Evolutionary conservation across 2,113 vertebrate species (phyloP).

Genomic region (Grallaria varia): DNA sequence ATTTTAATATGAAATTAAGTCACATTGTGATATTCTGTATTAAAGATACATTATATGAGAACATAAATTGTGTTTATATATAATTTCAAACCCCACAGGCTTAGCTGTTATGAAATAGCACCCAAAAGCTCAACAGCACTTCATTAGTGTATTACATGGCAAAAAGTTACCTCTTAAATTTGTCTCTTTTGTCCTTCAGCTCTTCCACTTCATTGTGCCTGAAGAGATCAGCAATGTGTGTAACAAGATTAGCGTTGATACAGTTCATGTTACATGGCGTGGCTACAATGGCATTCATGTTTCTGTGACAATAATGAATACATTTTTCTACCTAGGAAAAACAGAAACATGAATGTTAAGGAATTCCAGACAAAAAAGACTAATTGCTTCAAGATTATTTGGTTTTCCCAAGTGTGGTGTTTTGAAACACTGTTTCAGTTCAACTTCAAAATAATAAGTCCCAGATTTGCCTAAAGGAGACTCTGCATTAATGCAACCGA

Average conservation of each 20-base stretch:
- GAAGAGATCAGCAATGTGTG: conserved; percentile 88
- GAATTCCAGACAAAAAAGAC: background rate
- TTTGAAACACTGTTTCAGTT: background rate
- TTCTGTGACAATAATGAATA: conserved; percentile 90
- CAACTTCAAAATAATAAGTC: background rate
- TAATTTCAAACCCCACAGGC: background rate
- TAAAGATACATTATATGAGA: background rate
- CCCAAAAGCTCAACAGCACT: background rate
- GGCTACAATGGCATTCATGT: conserved; percentile 94
- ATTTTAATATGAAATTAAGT: background rate
- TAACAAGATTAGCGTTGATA: conserved; percentile 92
- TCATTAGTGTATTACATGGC: background rate
- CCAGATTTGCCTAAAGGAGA: background rate
- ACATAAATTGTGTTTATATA: background rate
- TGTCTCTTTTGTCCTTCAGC: conserved; percentile 96
- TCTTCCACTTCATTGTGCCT: conserved; percentile 92
- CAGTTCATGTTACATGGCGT: conserved; percentile 99
- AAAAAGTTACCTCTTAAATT: conserved; percentile 90
- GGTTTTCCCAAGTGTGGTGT: background rate
- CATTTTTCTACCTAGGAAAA: conserved; percentile 90
- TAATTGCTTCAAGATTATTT: background rate
- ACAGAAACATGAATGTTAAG: background rate
- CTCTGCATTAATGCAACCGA: background rate
- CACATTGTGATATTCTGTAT: background rate
- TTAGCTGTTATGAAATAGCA: background rate